These are phyloP conservation scores for Drosophila ercepeae DNA, from an alignment of 1,140 invertebrate species.

Conservation along the genomic window DNA sequence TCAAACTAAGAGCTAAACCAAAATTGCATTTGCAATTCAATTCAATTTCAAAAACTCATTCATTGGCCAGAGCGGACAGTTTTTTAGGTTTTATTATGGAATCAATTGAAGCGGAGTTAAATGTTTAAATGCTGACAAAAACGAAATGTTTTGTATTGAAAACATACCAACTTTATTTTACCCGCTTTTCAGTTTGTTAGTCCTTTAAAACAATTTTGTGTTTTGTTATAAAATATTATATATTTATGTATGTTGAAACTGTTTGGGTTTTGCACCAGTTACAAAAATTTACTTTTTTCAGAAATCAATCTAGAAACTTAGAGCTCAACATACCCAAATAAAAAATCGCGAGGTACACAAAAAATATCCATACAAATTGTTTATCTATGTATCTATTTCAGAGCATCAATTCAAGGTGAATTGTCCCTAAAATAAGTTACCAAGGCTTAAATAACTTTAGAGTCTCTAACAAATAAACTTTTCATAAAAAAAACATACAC, in stretches of 20 bases:
- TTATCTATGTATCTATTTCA: not conserved
- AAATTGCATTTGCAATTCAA: constrained; percentile 32
- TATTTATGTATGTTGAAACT: too few relatives aligned
- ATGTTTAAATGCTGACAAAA: not conserved
- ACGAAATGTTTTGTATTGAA: too few relatives aligned
- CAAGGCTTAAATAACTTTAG: not conserved
- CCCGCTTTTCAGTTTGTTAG: too few relatives aligned
- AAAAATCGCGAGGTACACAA: not conserved
- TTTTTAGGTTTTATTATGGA: constrained; percentile 21
- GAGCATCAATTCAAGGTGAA: constrained; percentile 3
- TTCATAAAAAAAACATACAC: not conserved
- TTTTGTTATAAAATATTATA: too few relatives aligned
- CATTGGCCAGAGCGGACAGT: constrained; percentile 2
- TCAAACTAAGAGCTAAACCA: not conserved
- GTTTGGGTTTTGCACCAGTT: too few relatives aligned
- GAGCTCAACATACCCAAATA: not conserved
- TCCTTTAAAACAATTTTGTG: not conserved
- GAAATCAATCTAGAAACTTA: not conserved
- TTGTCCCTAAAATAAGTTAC: not conserved
- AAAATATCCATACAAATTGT: constrained; percentile 5
- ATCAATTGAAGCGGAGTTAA: constrained; percentile 17
- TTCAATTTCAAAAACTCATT: constrained; percentile 9
- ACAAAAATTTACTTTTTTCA: too few relatives aligned
- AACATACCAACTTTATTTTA: not conserved
- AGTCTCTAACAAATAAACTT: not conserved